phyloP scores from a whole-genome alignment of 2,113 vertebrate genomes.

The Zosterops borbonicus region DNA sequence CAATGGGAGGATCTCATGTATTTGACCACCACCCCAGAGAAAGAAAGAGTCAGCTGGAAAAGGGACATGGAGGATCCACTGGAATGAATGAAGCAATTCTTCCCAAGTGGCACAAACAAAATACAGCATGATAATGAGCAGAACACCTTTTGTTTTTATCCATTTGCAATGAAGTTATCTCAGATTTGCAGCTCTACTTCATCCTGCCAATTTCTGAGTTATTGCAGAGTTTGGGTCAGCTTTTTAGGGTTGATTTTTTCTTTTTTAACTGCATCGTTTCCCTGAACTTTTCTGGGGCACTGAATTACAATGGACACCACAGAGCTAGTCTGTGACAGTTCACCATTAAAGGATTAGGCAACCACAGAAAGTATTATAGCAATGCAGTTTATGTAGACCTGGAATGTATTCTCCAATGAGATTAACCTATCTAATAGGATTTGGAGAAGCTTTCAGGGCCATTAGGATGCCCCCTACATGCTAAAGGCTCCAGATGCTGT shows the following conservation, averaged over 20 bases:
- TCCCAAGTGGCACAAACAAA: neutral
- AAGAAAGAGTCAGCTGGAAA: neutral
- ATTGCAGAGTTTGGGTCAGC: neutral
- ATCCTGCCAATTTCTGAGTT: neutral
- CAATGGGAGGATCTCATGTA: neutral
- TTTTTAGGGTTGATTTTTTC: neutral
- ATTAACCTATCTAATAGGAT: constrained; percentile 79
- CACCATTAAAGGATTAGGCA: constrained; percentile 57
- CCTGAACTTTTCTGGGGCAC: neutral
- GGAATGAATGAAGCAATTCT: neutral
- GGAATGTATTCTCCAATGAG: constrained; percentile 71
- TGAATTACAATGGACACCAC: neutral
- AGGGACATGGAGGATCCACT: neutral
- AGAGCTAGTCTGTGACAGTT: constrained; percentile 12
- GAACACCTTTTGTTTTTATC: neutral
- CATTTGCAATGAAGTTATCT: neutral
- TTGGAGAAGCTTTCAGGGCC: constrained; percentile 68
- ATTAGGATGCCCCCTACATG: constrained; percentile 73
- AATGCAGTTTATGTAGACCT: constrained; percentile 62
- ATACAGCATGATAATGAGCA: neutral
- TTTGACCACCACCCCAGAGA: neutral
- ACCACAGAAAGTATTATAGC: constrained; percentile 49
- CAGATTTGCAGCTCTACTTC: neutral
- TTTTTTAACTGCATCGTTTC: neutral
- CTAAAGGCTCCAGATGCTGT: constrained; percentile 68